Conservation (phyloP, 1,140 invertebrate species). For the Cherax quadricarinatus region DNA sequence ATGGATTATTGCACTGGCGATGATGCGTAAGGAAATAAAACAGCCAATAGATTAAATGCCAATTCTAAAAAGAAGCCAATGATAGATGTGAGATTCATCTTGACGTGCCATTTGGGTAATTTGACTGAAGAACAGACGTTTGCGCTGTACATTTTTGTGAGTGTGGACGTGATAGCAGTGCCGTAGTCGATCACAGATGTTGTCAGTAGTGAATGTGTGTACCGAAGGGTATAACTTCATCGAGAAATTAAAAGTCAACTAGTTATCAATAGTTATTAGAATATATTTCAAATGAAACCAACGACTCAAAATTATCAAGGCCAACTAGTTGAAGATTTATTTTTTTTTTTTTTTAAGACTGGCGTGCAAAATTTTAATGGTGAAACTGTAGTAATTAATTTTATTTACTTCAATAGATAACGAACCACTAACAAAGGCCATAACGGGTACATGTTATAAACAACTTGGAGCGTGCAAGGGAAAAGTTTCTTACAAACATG, state of each 20-base stretch:
- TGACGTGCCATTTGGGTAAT: conserved; percentile 18
- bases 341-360: no score
- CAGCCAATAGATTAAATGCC: conserved; percentile 26
- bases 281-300: background rate
- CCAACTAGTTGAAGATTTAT: no score
- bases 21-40: conserved; percentile 11
- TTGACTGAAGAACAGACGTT: background rate
- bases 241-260: background rate
- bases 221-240: background rate
- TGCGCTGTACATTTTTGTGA: conserved; percentile 9
- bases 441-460: background rate
- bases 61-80: conserved; percentile 46
- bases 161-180: conserved; percentile 32
- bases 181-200: conserved; percentile 25
- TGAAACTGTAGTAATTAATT: no score
- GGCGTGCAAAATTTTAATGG: no score
- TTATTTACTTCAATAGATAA: background rate
- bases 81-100: background rate
- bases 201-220: background rate
- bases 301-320: background rate
- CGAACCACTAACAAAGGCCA: background rate
- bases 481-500: background rate
- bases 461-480: background rate
- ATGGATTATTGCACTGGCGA: background rate
- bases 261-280: no score